A percentile compares a stretch with the other conserved stretches of the same genome.
These are phyloP conservation scores for Lasius platythorax DNA, from an alignment of 2,888 invertebrate genomes.

Conservation along the genomic window DNA sequence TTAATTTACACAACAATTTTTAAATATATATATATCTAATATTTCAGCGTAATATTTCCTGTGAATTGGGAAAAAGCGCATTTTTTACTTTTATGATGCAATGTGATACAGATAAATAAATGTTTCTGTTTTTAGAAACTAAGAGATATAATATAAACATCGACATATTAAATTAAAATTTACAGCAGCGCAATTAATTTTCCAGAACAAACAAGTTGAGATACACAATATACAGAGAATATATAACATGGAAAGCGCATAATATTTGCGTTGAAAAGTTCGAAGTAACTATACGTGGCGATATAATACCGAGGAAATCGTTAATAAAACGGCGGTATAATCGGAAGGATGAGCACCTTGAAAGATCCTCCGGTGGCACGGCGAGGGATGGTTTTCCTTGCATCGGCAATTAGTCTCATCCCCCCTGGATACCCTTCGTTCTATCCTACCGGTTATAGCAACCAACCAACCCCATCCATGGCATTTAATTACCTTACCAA, in stretches of 20 bases:
- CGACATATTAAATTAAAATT: not conserved
- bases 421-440: constrained; percentile 81
- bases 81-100: not conserved
- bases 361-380: constrained; percentile 77
- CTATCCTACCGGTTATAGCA: constrained; percentile 82
- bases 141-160: not conserved
- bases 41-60: not conserved
- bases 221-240: not conserved
- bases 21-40: not conserved
- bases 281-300: not conserved
- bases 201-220: not conserved
- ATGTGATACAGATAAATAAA: not conserved
- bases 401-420: constrained; percentile 85
- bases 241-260: not conserved
- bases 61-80: not conserved
- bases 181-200: not conserved
- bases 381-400: constrained; percentile 80
- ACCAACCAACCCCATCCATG: constrained; percentile 83
- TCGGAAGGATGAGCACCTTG: constrained; percentile 82
- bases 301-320: not conserved
- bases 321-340: constrained; percentile 69
- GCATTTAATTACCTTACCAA: constrained; percentile 85
- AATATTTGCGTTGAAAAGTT: constrained; percentile 3
- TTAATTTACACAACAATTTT: not conserved
- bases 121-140: not conserved